Base-by-base conservation (phyloP, 2,797 vertebrate species). In the Sebastes hubbsi region DNA sequence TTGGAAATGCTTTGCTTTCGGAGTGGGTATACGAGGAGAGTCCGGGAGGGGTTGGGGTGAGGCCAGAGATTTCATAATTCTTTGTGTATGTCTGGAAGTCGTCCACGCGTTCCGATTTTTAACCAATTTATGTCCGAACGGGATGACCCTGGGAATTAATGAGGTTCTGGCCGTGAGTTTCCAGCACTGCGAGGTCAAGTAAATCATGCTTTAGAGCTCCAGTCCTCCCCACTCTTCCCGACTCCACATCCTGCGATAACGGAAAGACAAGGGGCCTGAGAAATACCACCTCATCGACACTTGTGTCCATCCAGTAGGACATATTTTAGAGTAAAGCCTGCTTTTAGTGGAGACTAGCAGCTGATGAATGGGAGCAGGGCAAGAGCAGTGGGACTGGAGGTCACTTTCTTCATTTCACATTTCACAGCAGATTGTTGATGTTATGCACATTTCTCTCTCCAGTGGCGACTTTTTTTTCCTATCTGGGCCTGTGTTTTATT, bases 101-200 rank as follows among this genome's bases (percentile, higher is more conserved):
- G 91, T 99, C 97, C 96, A 93, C 90, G 93, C 93, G 75, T 97
- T 96, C 82, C 3, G 90, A 97, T 97, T 97, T 97, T 96, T 94
- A 97, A 98, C 97, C 97, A 98, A 98, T 98, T 99, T 97, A 98
- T 96, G 97, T 97, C 97, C 96, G 94, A 97, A 95, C 94, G 94
- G 95, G 96, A 95, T 97, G 98, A 99, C 97, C 98, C 84, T 91
- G 95, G 96, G 96, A 99, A 99, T 99, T 99, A 99, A 99, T 99
- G 97, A 99, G 98, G 96, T 93, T 98, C 96, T 96, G 64, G 94
- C 96, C 95, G 95, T 95, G 95, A 96, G 96, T 97, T 52, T 97
- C 96, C 95, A 96, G 96, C 95, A 82, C 95, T 93, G 93, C 94
- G 91, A 96, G 98, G 97, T 98, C 97, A 98, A 98, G 96, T 98